Conservation (phyloP, 2,888 invertebrate genomes). For the Dryadula phaetusa region DNA sequence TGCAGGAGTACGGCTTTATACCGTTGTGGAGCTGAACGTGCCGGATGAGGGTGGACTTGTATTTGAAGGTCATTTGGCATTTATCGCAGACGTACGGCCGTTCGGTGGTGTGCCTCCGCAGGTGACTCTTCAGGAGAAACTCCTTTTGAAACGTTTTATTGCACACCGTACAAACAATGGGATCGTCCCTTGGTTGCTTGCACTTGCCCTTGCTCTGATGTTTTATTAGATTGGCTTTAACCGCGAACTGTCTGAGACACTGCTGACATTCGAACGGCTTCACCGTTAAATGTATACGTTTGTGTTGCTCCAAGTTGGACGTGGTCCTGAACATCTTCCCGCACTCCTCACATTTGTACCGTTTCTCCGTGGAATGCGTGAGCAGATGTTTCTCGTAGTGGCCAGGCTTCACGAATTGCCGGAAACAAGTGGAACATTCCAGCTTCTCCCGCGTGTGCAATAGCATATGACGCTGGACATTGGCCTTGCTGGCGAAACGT, state of each 20-base stretch:
- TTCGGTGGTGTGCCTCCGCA: conserved; percentile 50
- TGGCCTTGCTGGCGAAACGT: conserved; percentile 46
- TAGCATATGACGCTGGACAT: conserved; percentile 46
- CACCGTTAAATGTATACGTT: conserved; percentile 49
- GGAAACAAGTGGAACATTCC: conserved; percentile 63
- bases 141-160: conserved; percentile 51
- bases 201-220: conserved; percentile 48
- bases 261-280: conserved; percentile 52
- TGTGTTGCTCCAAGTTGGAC: conserved; percentile 59
- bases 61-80: conserved; percentile 58
- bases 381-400: conserved; percentile 45
- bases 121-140: conserved; percentile 52
- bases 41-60: conserved; percentile 61
- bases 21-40: conserved; percentile 62
- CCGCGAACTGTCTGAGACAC: conserved; percentile 51
- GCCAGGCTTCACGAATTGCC: conserved; percentile 51
- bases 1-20: conserved; percentile 52
- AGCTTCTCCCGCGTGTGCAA: conserved; percentile 49
- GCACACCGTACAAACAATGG: conserved; percentile 50
- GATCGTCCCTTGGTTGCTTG: conserved; percentile 39
- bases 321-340: conserved; percentile 55
- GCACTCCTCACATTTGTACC: conserved; percentile 54
- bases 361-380: conserved; percentile 47
- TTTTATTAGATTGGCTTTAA: conserved; percentile 50
- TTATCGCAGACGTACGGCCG: conserved; percentile 50